These are phyloP conservation scores for Coptodon bakossiorum DNA, from an alignment of 2,113 vertebrate genomes.

Conservation along the genomic window DNA sequence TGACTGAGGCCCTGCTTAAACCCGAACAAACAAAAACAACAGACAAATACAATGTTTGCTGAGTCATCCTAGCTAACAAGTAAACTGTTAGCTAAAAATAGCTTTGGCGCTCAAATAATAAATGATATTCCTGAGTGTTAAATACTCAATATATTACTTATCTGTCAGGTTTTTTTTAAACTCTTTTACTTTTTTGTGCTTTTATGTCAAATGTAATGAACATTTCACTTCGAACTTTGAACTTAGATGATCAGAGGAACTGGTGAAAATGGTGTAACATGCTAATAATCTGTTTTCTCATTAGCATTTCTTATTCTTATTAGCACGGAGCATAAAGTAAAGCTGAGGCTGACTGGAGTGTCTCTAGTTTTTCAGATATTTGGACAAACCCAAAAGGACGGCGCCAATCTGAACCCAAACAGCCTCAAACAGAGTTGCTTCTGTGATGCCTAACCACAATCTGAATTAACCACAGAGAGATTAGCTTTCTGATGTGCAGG, in stretches of 20 bases:
- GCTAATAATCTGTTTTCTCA: not conserved
- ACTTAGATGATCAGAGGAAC: not conserved
- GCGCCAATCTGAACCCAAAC: not conserved
- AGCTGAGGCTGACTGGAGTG: not conserved
- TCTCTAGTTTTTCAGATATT: not conserved
- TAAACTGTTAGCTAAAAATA: not conserved
- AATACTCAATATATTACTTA: not conserved
- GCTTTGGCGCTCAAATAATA: not conserved
- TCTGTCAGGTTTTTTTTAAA: not conserved
- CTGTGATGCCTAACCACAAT: not conserved
- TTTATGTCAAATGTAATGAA: not conserved
- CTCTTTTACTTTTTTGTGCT: not conserved
- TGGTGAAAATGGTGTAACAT: not conserved
- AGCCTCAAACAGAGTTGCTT: not conserved
- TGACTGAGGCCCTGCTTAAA: not conserved
- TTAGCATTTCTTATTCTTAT: not conserved
- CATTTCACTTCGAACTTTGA: rapidly evolving
- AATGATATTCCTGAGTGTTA: not conserved
- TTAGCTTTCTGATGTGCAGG: not conserved
- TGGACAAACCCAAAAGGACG: not conserved
- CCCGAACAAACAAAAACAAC: not conserved
- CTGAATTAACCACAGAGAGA: not conserved
- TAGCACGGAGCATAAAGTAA: not conserved
- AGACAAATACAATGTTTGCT: not conserved
- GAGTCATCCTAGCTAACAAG: not conserved